These are phyloP conservation scores for Arenaria interpres DNA, from an alignment of 2,113 vertebrate species.

Conservation along the genomic window DNA sequence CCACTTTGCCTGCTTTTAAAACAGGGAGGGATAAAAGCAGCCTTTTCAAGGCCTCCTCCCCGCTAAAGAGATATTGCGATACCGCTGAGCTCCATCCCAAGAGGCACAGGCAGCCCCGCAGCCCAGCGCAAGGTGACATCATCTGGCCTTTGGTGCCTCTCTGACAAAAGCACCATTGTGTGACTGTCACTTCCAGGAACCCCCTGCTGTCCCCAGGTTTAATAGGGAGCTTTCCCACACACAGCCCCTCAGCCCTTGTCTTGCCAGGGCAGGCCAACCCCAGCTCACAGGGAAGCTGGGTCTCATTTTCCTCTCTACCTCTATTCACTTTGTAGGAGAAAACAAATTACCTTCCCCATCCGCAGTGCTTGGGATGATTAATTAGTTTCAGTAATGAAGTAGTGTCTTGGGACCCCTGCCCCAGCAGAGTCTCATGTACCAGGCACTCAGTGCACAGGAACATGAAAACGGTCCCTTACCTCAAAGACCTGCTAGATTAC, in stretches of 20 bases:
- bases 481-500: slow-evolving; percentile 15
- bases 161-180: slow-evolving; percentile 56
- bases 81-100: not conserved
- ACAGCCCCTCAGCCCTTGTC: not conserved
- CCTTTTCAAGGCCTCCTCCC: slow-evolving; percentile 16
- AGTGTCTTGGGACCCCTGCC: slow-evolving; percentile 11
- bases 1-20: not conserved
- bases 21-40: slow-evolving; percentile 16
- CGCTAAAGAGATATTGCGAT: not conserved
- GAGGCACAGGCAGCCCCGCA: not conserved
- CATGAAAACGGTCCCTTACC: not conserved
- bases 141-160: slow-evolving; percentile 50
- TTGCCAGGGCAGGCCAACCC: not conserved
- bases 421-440: not conserved
- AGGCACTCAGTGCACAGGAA: not conserved
- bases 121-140: slow-evolving; percentile 53
- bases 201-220: slow-evolving; percentile 61
- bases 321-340: slow-evolving; percentile 24
- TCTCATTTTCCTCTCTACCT: not conserved
- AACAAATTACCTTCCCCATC: slow-evolving; percentile 39
- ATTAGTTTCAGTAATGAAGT: slow-evolving; percentile 49
- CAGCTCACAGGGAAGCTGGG: not conserved
- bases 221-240: slow-evolving; percentile 65
- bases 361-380: not conserved
- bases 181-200: slow-evolving; percentile 49